Percentiles rank a stretch among this genome's conserved stretches.
phyloP scores from a whole-genome alignment of 2,888 invertebrate genomes.

The Drosophila buzzatii region DNA sequence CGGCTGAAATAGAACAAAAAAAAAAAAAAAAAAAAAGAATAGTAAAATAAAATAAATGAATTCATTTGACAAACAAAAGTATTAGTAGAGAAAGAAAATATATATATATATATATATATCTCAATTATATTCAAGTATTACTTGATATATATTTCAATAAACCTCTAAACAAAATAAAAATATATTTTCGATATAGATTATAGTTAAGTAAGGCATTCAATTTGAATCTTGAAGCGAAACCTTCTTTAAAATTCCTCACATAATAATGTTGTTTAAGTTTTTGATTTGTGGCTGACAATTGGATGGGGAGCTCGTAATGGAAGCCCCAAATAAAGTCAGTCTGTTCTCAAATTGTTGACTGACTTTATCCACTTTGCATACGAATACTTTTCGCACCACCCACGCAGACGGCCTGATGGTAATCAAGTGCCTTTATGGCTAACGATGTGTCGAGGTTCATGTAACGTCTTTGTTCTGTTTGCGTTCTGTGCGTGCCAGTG shows the following conservation, averaged over 20 bases:
- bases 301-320: background rate
- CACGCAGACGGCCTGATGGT: slow-evolving; percentile 53
- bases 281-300: slow-evolving; percentile 2
- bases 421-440: slow-evolving; percentile 68
- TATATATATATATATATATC: too few species aligned
- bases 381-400: slow-evolving; percentile 53
- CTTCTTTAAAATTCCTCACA: background rate
- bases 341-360: background rate
- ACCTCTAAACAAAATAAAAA: background rate
- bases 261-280: background rate
- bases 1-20: background rate
- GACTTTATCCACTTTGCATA: slow-evolving; percentile 3
- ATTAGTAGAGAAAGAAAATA: background rate
- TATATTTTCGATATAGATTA: background rate
- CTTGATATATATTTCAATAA: too few species aligned
- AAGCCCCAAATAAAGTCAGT: background rate
- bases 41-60: background rate
- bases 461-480: slow-evolving; percentile 65
- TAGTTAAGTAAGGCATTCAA: background rate
- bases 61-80: background rate
- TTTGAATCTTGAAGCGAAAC: background rate
- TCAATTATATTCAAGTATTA: too few species aligned
- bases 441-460: slow-evolving; percentile 66
- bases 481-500: slow-evolving; percentile 26
- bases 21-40: too few species aligned